These are phyloP conservation scores for Timema podura DNA, from an alignment of 2,888 invertebrate genomes.

Conservation along the genomic window DNA sequence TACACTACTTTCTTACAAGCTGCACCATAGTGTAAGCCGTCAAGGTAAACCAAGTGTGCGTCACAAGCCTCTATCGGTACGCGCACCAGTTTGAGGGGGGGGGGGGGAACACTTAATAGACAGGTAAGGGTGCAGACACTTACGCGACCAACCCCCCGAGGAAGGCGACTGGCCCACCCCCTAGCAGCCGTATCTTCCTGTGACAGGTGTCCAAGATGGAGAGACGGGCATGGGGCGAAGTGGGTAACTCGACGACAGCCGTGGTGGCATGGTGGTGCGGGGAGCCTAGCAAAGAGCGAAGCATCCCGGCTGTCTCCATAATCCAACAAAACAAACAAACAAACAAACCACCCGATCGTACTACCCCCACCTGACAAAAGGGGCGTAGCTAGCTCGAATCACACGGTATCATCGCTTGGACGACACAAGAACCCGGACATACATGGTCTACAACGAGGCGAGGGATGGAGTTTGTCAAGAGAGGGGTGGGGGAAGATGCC, in stretches of 20 bases:
- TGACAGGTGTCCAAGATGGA: constrained; percentile 69
- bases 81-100: not conserved
- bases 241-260: constrained; percentile 43
- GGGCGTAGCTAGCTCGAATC: too few species aligned
- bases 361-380: too few species aligned
- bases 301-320: constrained; percentile 46
- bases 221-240: constrained; percentile 46
- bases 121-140: too few species aligned
- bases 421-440: too few species aligned
- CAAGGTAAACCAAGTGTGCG: constrained; percentile 17
- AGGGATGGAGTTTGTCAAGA: too few species aligned
- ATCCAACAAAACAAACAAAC: too few species aligned
- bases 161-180: constrained; percentile 62
- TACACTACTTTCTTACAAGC: too few species aligned
- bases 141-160: constrained; percentile 68
- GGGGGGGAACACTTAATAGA: too few species aligned
- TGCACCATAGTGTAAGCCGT: too few species aligned
- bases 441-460: too few species aligned
- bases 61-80: not conserved
- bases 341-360: constrained; percentile 40
- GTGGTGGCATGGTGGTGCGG: constrained; percentile 25
- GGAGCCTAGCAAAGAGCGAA: constrained; percentile 49
- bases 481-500: too few species aligned
- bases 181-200: constrained; percentile 66
- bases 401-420: too few species aligned